Evolutionary conservation across 1,140 invertebrate genomes (phyloP).

Genomic region (Harpegnathos saltator): DNA sequence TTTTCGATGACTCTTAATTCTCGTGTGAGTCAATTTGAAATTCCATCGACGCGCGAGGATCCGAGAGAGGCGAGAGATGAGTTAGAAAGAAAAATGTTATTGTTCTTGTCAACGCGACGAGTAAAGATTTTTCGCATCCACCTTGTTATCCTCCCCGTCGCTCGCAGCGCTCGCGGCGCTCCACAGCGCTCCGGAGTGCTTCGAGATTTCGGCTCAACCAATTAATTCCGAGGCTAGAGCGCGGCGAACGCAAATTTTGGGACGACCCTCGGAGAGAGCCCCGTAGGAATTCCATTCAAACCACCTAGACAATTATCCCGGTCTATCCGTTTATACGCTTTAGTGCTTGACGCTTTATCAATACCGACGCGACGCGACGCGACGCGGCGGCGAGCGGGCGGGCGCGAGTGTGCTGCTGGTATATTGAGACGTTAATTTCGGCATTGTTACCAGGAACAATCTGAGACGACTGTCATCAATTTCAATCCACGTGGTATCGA

Average conservation of each 20-base stretch:
- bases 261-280: background rate
- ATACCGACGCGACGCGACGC: background rate
- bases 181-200: too few species aligned
- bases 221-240: background rate
- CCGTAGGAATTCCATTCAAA: background rate
- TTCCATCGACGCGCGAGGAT: too few species aligned
- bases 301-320: background rate
- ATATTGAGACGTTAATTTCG: slow-evolving; percentile 9
- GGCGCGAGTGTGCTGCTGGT: background rate
- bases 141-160: too few species aligned
- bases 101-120: too few species aligned
- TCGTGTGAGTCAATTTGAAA: too few species aligned
- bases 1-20: too few species aligned
- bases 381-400: background rate
- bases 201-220: too few species aligned
- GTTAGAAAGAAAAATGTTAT: too few species aligned
- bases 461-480: slow-evolving; percentile 39
- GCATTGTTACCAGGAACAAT: slow-evolving; percentile 34
- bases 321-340: background rate
- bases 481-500: slow-evolving; percentile 48
- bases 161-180: too few species aligned
- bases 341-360: background rate
- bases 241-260: background rate
- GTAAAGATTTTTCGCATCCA: too few species aligned
- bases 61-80: too few species aligned